A percentile compares a stretch with the other conserved stretches of the same genome.
phyloP scores from a whole-genome alignment of 2,113 vertebrate species.

The Tringa solitaria region DNA sequence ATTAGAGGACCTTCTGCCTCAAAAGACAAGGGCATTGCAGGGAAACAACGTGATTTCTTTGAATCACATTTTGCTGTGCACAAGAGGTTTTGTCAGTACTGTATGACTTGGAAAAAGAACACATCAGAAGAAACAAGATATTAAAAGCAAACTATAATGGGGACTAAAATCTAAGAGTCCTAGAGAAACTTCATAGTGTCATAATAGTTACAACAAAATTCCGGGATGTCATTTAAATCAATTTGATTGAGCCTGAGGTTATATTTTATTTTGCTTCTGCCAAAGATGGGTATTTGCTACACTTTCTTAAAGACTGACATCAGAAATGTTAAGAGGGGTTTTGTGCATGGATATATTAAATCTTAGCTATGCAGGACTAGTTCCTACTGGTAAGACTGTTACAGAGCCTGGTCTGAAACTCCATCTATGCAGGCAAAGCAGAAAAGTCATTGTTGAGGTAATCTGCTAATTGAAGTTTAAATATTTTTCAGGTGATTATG shows the following conservation, averaged over 20 bases:
- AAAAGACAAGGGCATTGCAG: background rate
- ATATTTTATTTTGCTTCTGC: background rate
- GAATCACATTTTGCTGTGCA: background rate
- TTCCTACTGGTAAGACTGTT: background rate
- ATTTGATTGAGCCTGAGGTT: background rate
- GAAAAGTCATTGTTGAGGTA: background rate
- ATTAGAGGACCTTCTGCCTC: background rate
- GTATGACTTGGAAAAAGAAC: background rate
- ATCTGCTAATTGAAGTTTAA: background rate
- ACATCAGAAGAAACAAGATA: background rate
- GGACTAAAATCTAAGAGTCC: background rate
- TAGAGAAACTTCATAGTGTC: background rate
- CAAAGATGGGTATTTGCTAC: background rate
- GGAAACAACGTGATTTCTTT: background rate
- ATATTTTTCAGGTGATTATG: background rate
- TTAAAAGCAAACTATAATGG: background rate
- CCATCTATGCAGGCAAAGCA: background rate
- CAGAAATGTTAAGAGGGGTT: background rate
- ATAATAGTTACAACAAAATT: background rate
- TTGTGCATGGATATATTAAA: rapidly evolving
- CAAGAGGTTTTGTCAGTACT: background rate
- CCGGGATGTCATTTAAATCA: background rate
- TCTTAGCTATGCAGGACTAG: background rate
- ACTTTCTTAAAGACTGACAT: background rate
- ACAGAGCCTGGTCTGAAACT: background rate